A percentile compares a stretch with the other conserved stretches of the same genome.
Evolutionary conservation across 53 echinoderm and acorn worm species (phyloP).

Genomic region (Echinometra lucunter): DNA sequence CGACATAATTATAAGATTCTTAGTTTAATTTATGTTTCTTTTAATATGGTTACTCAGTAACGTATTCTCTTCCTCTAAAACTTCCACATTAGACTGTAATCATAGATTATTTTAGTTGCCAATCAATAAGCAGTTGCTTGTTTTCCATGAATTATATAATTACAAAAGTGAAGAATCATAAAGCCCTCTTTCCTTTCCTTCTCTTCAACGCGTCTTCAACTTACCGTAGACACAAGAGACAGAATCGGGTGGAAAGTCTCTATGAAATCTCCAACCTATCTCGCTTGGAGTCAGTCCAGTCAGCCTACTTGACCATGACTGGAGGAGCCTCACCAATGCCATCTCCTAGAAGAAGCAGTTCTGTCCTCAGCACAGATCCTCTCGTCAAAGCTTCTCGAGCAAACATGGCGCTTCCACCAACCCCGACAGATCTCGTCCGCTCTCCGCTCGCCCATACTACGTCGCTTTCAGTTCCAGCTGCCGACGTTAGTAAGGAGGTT

Average conservation of each 20-base stretch:
- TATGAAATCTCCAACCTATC: constrained; percentile 56
- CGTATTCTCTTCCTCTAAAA: no score
- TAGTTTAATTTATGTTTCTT: no score
- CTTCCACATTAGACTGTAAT: no score
- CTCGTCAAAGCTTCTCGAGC: constrained; percentile 58
- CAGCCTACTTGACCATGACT: constrained; percentile 55
- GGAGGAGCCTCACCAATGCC: constrained; percentile 50
- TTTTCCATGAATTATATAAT: no score
- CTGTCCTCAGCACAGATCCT: constrained; percentile 18
- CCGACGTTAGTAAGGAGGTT: neutral
- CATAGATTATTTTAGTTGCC: no score
- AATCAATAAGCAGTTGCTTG: no score
- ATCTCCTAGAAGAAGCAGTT: constrained; percentile 36
- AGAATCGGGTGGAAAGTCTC: constrained; percentile 24
- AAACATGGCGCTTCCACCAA: constrained; percentile 64
- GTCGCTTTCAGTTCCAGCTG: neutral
- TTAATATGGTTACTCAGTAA: no score
- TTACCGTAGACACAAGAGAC: constrained; percentile 13
- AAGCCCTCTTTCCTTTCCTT: neutral
- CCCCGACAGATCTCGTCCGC: constrained; percentile 27
- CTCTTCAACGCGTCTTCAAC: neutral
- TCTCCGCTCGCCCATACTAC: neutral
- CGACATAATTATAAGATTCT: no score
- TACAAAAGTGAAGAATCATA: no score
- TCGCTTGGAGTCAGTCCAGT: neutral